These are phyloP conservation scores for Machimus atricapillus DNA, from an alignment of 2,888 invertebrate genomes.

Conservation along the genomic window DNA sequence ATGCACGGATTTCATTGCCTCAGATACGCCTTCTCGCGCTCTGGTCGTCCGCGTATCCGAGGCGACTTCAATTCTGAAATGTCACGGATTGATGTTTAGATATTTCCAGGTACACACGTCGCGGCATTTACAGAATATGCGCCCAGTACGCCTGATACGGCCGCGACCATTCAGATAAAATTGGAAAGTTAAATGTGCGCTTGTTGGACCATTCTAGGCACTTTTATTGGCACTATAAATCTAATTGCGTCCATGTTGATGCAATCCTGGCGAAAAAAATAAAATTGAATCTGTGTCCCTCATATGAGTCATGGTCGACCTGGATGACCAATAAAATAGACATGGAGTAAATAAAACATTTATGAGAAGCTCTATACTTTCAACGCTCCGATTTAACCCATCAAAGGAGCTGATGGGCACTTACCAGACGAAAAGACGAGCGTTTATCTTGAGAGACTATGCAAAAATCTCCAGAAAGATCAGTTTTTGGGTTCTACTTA, in stretches of 20 bases:
- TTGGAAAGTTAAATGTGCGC: conserved; percentile 4
- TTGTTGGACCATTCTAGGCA: conserved; percentile 8
- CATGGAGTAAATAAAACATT: neutral
- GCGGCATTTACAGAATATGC: conserved; percentile 1
- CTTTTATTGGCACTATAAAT: conserved; percentile 28
- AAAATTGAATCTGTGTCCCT: neutral
- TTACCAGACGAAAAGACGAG: neutral
- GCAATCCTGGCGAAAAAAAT: neutral
- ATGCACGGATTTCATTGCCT: conserved; percentile 32
- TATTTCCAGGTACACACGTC: neutral
- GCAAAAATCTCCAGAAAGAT: neutral
- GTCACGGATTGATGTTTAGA: conserved; percentile 25
- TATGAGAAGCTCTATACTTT: neutral
- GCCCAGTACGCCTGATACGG: neutral
- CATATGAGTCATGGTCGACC: neutral
- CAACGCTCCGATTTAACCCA: neutral
- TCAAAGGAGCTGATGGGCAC: neutral
- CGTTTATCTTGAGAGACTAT: neutral
- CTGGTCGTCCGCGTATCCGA: neutral
- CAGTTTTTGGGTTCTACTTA: no score
- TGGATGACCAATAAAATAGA: neutral
- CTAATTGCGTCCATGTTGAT: neutral
- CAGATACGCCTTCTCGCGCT: conserved; percentile 8
- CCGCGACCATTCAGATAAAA: neutral
- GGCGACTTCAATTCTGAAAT: conserved; percentile 21